Conservation (phyloP, 2,888 invertebrate genomes). For the Vesta saturnalis region DNA sequence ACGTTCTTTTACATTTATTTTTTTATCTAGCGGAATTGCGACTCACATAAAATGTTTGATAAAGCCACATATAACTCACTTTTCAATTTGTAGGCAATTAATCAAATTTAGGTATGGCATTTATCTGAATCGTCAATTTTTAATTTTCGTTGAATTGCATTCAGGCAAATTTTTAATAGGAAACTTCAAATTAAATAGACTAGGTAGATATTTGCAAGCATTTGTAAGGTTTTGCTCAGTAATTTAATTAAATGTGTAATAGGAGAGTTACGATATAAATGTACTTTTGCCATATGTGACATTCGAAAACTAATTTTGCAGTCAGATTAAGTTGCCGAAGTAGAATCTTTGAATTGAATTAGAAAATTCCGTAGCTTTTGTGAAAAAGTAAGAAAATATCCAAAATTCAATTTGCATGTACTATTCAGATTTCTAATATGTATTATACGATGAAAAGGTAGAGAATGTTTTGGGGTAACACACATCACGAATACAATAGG, state of each 20-base stretch:
- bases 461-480: constrained; percentile 32
- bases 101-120: background rate
- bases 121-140: background rate
- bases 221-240: background rate
- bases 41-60: background rate
- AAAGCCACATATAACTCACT: constrained; percentile 7
- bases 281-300: background rate
- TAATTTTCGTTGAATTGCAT: background rate
- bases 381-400: constrained; percentile 23
- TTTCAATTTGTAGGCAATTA: constrained; percentile 4
- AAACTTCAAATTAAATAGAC: too few relatives aligned
- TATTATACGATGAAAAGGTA: constrained; percentile 34
- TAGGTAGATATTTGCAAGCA: background rate
- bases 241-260: constrained; percentile 5
- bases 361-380: constrained; percentile 31
- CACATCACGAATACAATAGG: constrained; percentile 37
- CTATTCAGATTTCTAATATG: constrained; percentile 36
- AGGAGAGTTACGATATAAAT: background rate
- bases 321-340: constrained; percentile 9
- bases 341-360: constrained; percentile 24
- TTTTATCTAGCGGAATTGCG: background rate
- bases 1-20: background rate
- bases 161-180: constrained; percentile 1
- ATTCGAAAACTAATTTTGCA: constrained; percentile 14
- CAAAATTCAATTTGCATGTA: constrained; percentile 36